Evolutionary conservation across 2,888 invertebrate genomes (phyloP).

Genomic region (Apamea monoglypha): DNA sequence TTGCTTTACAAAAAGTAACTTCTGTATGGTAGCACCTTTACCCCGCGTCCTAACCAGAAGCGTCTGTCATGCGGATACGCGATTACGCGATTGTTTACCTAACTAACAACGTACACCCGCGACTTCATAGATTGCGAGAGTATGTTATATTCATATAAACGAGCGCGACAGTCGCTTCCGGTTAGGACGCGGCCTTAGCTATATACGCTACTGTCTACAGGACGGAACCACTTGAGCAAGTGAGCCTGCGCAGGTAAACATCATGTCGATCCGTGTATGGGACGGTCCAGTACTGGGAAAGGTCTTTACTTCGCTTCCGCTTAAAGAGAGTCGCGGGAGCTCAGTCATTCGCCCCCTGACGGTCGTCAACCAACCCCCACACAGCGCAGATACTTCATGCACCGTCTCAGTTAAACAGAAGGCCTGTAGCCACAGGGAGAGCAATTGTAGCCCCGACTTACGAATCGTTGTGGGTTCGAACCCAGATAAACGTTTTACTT

Average conservation of each 20-base stretch:
- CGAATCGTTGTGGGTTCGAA: neutral
- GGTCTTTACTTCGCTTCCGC: neutral
- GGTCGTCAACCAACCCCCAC: neutral
- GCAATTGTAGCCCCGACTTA: neutral
- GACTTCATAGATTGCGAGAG: neutral
- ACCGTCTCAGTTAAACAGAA: neutral
- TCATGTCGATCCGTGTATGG: too few species aligned
- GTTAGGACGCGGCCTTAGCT: neutral
- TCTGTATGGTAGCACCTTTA: too few species aligned
- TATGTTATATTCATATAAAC: neutral
- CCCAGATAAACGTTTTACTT: neutral
- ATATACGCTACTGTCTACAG: neutral
- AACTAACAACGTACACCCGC: neutral
- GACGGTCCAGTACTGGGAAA: too few species aligned
- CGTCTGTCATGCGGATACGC: neutral
- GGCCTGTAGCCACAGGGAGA: neutral
- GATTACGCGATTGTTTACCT: too few species aligned
- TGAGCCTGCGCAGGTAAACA: too few species aligned
- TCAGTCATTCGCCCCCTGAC: neutral
- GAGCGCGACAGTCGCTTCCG: neutral
- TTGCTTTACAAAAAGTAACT: neutral
- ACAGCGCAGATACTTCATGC: neutral
- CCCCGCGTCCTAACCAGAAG: neutral
- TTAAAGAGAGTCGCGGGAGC: neutral
- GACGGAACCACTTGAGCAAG: neutral